A percentile compares a stretch with the other conserved stretches of the same genome.
Evolutionary conservation across 2,113 vertebrate species (phyloP).

Genomic region (Cebidichthys violaceus): DNA sequence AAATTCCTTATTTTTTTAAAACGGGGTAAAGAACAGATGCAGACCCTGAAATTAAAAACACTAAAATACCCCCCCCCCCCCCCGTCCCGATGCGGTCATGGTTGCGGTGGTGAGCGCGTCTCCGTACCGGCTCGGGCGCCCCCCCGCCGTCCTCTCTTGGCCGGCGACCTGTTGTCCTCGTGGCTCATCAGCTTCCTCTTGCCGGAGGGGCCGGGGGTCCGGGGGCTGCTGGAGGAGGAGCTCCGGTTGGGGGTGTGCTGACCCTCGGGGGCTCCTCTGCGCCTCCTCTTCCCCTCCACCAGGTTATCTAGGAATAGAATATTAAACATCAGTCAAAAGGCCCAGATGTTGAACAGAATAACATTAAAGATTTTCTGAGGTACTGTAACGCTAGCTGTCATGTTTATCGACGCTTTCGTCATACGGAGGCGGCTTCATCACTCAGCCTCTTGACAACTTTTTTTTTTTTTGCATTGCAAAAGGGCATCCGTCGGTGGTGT

Average conservation of each 20-base stretch:
- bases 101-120: background rate
- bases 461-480: no score
- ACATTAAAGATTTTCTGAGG: no score
- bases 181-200: constrained; percentile 90
- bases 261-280: constrained; percentile 83
- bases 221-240: constrained; percentile 82
- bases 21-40: no score
- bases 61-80: background rate
- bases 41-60: no score
- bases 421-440: no score
- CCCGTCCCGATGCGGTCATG: background rate
- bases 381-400: no score
- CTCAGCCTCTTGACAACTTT: no score
- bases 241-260: constrained; percentile 78
- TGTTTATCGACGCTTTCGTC: no score
- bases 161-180: constrained; percentile 86
- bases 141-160: constrained; percentile 93
- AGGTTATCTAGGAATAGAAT: constrained; percentile 91
- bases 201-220: constrained; percentile 81
- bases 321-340: background rate
- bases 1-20: background rate
- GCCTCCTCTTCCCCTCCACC: constrained; percentile 95
- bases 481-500: constrained; percentile 19
- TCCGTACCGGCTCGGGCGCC: constrained; percentile 85
- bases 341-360: background rate